Evolutionary conservation across 2,113 vertebrate genomes (phyloP).

Genomic region (Pithys albifrons): DNA sequence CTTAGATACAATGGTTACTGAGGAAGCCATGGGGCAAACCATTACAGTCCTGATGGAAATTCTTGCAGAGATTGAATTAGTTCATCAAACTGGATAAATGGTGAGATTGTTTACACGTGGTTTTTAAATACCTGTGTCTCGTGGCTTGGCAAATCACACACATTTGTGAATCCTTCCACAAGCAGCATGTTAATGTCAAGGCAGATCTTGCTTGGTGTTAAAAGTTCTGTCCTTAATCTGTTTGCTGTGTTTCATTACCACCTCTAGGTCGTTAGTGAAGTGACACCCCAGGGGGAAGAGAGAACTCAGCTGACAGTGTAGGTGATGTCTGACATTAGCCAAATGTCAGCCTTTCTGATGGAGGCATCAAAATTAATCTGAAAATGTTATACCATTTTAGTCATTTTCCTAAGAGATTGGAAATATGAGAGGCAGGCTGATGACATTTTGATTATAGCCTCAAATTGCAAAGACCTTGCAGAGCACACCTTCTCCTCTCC

Average conservation of each 20-base stretch:
- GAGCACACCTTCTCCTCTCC: slow-evolving; percentile 35
- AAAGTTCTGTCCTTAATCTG: neutral
- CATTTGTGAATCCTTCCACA: accelerated
- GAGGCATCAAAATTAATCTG: slow-evolving; percentile 62
- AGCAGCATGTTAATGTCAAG: neutral
- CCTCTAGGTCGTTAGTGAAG: slow-evolving; percentile 44
- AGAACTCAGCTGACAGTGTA: slow-evolving; percentile 42
- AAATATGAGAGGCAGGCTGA: slow-evolving; percentile 51
- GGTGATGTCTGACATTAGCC: slow-evolving; percentile 73
- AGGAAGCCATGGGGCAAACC: too few relatives aligned
- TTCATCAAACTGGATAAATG: neutral
- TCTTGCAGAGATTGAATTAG: neutral
- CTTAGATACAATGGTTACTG: too few relatives aligned
- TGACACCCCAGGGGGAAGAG: neutral
- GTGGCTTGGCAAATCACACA: neutral
- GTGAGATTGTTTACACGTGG: neutral
- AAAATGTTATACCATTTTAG: slow-evolving; percentile 61
- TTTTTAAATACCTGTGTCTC: neutral
- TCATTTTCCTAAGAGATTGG: slow-evolving; percentile 64
- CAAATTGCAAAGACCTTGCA: slow-evolving; percentile 46
- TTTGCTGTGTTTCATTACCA: neutral
- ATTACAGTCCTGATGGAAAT: neutral
- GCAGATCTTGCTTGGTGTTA: neutral
- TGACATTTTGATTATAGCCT: slow-evolving; percentile 75
- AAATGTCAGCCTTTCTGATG: slow-evolving; percentile 71